Base-by-base conservation (phyloP, 2,888 invertebrate species). In the Scaptomyza tumidula region DNA sequence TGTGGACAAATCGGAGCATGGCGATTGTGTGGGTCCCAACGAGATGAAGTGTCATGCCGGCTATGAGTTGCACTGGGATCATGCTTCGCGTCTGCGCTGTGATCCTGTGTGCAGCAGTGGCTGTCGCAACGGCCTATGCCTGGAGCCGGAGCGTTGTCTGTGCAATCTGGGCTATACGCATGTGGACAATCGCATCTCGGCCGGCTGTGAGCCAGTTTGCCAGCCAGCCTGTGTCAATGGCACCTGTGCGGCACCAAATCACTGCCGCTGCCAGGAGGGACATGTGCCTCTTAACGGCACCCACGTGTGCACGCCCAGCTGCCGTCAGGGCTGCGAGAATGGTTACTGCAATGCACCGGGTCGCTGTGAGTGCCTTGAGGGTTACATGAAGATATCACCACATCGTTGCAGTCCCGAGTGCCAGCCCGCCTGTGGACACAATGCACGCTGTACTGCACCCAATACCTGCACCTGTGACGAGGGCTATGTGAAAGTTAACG, bases 161-260 rank as follows among this genome's bases (percentile, higher is more conserved):
- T 91, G 91, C 58, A 88, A 89, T 16, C 3, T 62, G 16, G 91
- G 91, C 3, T 91, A 83, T 55, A 71, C 52, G 0, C 88, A 90
- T 58, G 53, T 81, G 1, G 78, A 79, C 1, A 76, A 78, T 2
- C 67, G 66, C 9, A 54, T 65, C 0, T 75, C 86, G 0, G 75
- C 79, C n/a, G 82, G 86, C 27, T 94, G 94, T 73, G 80, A 89
- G 0, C 93, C 94, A 0, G 89, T 92, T 0, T 94, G 94, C 82
- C 92, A 92, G 63, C 93, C 92, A 0, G 93, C 93, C 0, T 94
- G 94, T 78, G 75, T 93, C 0, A 93, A 94, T 66, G 93, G 93
- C 0, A 90, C 90, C 24, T 94, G 94, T 65, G 90, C 91, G 2
- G 92, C 91, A 0, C 91, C 91, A 2, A 86, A 91, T 57, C 88